Evolutionary conservation across 1,140 invertebrate species (phyloP).

Genomic region (Potamilus streckersoni): DNA sequence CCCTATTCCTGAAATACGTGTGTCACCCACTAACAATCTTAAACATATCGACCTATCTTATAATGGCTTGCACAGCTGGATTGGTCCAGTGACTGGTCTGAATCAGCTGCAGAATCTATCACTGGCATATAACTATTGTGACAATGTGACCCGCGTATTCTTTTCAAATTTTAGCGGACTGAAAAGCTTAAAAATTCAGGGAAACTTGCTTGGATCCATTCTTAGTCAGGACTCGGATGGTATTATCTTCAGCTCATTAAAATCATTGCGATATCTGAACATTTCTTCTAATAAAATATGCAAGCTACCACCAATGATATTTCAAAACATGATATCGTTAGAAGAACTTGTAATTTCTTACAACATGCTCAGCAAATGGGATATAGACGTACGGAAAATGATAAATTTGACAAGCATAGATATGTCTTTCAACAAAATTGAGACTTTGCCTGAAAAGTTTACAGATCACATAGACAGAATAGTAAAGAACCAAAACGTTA

Average conservation of each 20-base stretch:
- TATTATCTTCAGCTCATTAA: constrained; percentile 1
- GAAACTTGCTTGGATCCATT: constrained; percentile 1
- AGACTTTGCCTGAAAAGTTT: neutral
- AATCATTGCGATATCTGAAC: neutral
- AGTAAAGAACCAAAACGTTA: neutral
- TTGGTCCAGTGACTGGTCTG: constrained; percentile 6
- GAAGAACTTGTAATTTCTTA: neutral
- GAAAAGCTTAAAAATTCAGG: neutral
- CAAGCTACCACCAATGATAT: constrained; percentile 6
- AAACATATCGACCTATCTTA: neutral
- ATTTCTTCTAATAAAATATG: constrained; percentile 6
- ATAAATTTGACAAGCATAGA: neutral
- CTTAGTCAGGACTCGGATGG: constrained; percentile 1
- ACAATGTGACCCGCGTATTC: neutral
- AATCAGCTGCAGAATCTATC: neutral
- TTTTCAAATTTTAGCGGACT: constrained; percentile 2
- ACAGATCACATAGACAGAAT: neutral
- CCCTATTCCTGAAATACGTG: constrained; percentile 2
- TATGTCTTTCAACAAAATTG: neutral
- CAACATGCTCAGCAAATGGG: constrained; percentile 11
- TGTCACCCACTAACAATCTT: neutral
- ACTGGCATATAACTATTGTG: constrained; percentile 11
- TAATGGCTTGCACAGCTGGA: constrained; percentile 1
- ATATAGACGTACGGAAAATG: neutral
- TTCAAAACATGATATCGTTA: neutral